Evolutionary conservation across 2,113 vertebrate genomes (phyloP).

Genomic region (Sinocyclocheilus anshuiensis): DNA sequence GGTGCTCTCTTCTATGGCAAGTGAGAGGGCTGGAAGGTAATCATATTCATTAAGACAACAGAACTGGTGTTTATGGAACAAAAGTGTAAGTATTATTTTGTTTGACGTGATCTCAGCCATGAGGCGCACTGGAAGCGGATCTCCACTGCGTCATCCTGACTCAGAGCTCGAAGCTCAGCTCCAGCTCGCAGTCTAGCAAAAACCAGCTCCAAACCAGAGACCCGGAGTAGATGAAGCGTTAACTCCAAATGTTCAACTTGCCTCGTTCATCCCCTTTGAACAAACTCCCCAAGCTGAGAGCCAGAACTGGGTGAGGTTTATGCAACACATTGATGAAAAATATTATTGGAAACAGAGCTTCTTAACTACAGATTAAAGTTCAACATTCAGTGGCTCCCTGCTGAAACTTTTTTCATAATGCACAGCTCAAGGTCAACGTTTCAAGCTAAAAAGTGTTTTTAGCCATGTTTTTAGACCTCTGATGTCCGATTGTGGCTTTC

Average conservation of each 20-base stretch:
- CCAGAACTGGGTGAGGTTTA: conserved; percentile 48
- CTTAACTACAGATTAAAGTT: not conserved
- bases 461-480: not conserved
- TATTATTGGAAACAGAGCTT: conserved; percentile 19
- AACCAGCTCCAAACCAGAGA: conserved; percentile 34
- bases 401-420: not conserved
- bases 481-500: conserved; percentile 53
- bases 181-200: conserved; percentile 5
- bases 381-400: not conserved
- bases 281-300: conserved; percentile 23
- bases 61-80: conserved; percentile 37
- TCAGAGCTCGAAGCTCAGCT: not conserved
- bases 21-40: not conserved
- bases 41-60: conserved; percentile 38
- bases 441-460: not conserved
- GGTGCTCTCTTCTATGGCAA: not conserved
- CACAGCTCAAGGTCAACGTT: not conserved
- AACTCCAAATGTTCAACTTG: conserved; percentile 54
- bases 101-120: not conserved
- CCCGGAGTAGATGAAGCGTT: conserved; percentile 45
- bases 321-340: conserved; percentile 39
- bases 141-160: conserved; percentile 13
- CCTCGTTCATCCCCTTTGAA: conserved; percentile 50
- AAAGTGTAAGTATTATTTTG: conserved; percentile 39
- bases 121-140: not conserved